Conservation (phyloP, 2,797 vertebrate species). For the Acipenser ruthenus region DNA sequence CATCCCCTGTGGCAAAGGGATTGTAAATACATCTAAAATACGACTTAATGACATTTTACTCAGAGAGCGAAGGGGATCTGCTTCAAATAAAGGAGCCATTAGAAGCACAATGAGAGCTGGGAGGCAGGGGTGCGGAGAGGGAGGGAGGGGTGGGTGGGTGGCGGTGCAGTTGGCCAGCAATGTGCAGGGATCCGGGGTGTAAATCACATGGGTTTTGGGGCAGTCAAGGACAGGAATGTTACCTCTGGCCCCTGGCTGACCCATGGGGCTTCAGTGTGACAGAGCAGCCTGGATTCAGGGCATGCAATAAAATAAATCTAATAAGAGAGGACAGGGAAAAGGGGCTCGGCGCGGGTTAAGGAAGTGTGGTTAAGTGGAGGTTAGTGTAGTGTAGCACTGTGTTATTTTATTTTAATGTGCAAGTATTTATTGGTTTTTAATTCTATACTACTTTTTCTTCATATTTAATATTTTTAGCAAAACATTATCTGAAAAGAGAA, state of each 20-base stretch:
- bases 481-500: too few species aligned
- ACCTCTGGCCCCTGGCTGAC: constrained; percentile 55
- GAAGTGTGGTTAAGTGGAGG: background rate
- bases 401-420: background rate
- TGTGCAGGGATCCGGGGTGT: constrained; percentile 31
- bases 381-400: background rate
- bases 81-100: constrained; percentile 65
- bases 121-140: constrained; percentile 18
- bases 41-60: constrained; percentile 63
- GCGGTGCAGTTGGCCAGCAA: constrained; percentile 39
- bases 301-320: too few species aligned
- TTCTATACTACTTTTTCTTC: too few species aligned
- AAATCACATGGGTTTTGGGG: too few species aligned
- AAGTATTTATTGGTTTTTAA: too few species aligned
- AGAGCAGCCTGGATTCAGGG: constrained; percentile 36
- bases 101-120: constrained; percentile 61
- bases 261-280: constrained; percentile 50
- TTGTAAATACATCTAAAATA: constrained; percentile 66
- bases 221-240: constrained; percentile 57
- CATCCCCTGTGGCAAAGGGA: constrained; percentile 62
- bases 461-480: too few species aligned
- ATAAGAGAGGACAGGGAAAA: too few species aligned
- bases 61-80: constrained; percentile 56
- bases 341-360: background rate
- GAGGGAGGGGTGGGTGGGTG: constrained; percentile 7